phyloP scores from a whole-genome alignment of 2,113 vertebrate species.

The Phylloscopus trochiloides region DNA sequence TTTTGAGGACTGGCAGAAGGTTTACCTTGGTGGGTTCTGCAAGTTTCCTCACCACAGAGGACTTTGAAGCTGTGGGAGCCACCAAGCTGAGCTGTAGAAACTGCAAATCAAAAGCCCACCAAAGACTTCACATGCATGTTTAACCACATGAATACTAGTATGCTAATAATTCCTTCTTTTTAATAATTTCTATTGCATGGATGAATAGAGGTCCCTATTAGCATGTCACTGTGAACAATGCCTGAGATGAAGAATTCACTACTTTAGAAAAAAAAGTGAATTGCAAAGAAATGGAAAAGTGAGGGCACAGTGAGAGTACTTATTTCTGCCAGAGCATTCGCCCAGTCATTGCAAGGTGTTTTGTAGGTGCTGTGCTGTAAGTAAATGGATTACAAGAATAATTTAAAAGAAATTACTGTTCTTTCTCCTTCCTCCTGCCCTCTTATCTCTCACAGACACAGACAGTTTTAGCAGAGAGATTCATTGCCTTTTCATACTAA shows the following conservation, averaged over 20 bases:
- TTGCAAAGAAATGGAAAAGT: not conserved
- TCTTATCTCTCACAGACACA: conserved; percentile 23
- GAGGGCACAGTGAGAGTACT: not conserved
- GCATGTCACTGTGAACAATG: not conserved
- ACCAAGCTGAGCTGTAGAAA: not conserved
- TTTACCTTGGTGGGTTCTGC: not conserved
- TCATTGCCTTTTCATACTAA: conserved; percentile 9
- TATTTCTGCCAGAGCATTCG: not conserved
- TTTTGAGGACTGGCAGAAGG: not conserved
- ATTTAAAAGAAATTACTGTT: conserved; percentile 22
- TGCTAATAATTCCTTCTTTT: not conserved
- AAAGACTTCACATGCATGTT: not conserved
- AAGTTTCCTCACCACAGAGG: not conserved
- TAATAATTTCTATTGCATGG: not conserved
- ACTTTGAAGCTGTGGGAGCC: not conserved
- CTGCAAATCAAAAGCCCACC: not conserved
- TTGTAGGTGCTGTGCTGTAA: not conserved
- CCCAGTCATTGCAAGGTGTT: not conserved
- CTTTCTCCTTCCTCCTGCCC: not conserved
- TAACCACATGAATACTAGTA: not conserved
- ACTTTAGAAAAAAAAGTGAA: not conserved
- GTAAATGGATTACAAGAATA: not conserved
- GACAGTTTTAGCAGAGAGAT: not conserved
- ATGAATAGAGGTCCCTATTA: not conserved
- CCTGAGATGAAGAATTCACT: not conserved